These are phyloP conservation scores for Rhabdophis nuchalis DNA, from an alignment of 2,797 vertebrate species.

Conservation along the genomic window DNA sequence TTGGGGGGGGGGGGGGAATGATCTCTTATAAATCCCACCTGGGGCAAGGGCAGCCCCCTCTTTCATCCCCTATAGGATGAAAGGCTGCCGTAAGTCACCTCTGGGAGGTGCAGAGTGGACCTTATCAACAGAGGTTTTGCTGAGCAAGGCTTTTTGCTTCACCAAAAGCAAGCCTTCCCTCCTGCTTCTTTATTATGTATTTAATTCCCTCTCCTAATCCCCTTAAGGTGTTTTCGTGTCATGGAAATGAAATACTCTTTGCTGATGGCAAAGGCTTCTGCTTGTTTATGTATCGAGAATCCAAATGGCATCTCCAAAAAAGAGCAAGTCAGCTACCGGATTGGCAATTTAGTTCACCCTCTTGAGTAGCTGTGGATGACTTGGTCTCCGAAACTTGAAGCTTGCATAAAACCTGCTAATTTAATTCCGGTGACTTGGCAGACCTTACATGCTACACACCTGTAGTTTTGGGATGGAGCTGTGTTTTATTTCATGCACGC, in stretches of 20 bases:
- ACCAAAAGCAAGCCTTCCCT: conserved; percentile 36
- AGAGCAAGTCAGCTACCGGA: conserved; percentile 24
- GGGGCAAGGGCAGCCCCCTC: conserved; percentile 45
- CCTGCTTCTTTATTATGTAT: not conserved
- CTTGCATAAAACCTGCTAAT: not conserved
- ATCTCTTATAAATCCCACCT: conserved; percentile 61
- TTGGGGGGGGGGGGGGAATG: conserved; percentile 15
- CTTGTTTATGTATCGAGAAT: not conserved
- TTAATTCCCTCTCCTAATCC: conserved; percentile 9
- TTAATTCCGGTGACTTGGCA: not conserved
- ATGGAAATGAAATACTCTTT: conserved; percentile 33
- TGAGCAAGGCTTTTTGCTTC: conserved; percentile 44
- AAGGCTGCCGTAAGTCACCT: conserved; percentile 7
- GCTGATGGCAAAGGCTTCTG: conserved; percentile 35
- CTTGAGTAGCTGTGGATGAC: conserved; percentile 24
- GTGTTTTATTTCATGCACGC: not conserved
- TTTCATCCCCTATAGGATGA: conserved; percentile 21
- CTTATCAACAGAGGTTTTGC: conserved; percentile 49
- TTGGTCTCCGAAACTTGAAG: not conserved
- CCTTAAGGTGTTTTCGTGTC: conserved; percentile 40
- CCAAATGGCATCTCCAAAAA: conserved; percentile 33
- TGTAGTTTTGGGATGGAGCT: not conserved
- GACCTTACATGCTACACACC: not conserved
- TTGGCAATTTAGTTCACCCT: conserved; percentile 25
- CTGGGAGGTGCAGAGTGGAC: conserved; percentile 28